Base-by-base conservation (phyloP, 2,113 vertebrate species). In the Festucalex cinctus region DNA sequence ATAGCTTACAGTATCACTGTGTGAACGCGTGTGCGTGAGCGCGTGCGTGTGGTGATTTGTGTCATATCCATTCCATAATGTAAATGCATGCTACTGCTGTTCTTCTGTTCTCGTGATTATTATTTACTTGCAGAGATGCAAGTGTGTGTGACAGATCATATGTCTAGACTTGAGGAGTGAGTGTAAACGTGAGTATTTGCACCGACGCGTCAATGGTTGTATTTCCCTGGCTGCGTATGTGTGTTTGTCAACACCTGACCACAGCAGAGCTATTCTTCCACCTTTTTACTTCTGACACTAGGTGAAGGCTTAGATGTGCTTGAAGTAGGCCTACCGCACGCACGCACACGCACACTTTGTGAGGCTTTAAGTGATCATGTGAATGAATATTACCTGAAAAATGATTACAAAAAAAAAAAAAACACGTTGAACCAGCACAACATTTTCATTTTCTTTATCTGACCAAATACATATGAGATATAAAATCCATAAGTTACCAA, bases 1-100 rank as follows among this genome's bases (percentile, higher is more conserved):
- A 93, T 94, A 93, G 94, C 81, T 83, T 74, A 74, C 68, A 93
- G 93, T 89, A 92, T 91, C 88, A 75, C 89, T 79, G 8, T 69
- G 85, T 80, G 53, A 59, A 73, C 68, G 69, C 39, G 54, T 58
- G 74, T 54, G 74, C 67, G 68, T 59, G 76, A 43, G 46, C 43
- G 73, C 70, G 62, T 71, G 62, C 59, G 69, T 63, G 54, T 66
- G 43, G 65, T 74, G 70, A 63, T 79, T 77, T 73, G 74, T 87
- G 83, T 84, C 80, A 79, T 81, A 78, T 80, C 39, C 72, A 73
- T 76, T 78, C 76, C 57, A 68, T 80, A 81, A 85, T 82, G 81
- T 75, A 73, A 87, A 84, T 80, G 85, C 71, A 85, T 77, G 82
- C 86, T 79, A 80, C 53, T 75, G 80, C 86, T 84, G 72, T 84